Percentiles rank a stretch among this genome's conserved stretches.
Evolutionary conservation across 2,113 vertebrate genomes (phyloP).

Genomic region (Hypomesus transpacificus): DNA sequence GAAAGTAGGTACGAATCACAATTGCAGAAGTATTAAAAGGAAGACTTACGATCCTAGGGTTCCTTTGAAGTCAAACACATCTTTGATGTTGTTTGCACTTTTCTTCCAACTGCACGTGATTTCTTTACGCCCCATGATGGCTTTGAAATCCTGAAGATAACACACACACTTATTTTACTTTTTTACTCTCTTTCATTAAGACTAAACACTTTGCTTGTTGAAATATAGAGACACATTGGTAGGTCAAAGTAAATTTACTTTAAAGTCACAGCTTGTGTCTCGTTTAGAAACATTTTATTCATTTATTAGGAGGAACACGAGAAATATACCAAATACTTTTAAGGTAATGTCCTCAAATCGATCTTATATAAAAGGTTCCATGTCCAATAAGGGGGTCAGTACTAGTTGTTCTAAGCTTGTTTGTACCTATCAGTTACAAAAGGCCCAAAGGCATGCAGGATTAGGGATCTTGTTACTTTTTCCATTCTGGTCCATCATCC

Average conservation of each 20-base stretch:
- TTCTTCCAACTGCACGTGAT: conserved; percentile 89
- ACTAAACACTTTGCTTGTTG: neutral
- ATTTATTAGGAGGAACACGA: neutral
- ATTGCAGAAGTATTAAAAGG: neutral
- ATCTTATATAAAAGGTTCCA: conserved; percentile 49
- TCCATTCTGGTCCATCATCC: neutral
- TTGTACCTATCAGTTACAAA: conserved; percentile 51
- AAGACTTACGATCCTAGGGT: conserved; percentile 89
- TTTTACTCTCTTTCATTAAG: neutral
- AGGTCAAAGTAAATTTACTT: neutral
- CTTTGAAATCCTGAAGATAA: conserved; percentile 70
- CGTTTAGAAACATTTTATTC: neutral
- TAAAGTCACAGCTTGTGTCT: neutral
- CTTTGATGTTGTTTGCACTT: conserved; percentile 84
- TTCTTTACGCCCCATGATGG: conserved; percentile 82
- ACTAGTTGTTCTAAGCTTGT: conserved; percentile 36
- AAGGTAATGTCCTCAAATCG: neutral
- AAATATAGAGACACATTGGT: neutral
- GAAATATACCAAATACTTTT: too few species aligned
- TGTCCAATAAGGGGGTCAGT: conserved; percentile 33
- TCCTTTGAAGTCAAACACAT: conserved; percentile 89
- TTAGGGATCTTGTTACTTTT: conserved; percentile 51
- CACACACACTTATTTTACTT: neutral
- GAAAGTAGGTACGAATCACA: too few species aligned
- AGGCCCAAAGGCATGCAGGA: conserved; percentile 37